Evolutionary conservation across 2,888 invertebrate species (phyloP).

Genomic region (Luffia ferchaultella): DNA sequence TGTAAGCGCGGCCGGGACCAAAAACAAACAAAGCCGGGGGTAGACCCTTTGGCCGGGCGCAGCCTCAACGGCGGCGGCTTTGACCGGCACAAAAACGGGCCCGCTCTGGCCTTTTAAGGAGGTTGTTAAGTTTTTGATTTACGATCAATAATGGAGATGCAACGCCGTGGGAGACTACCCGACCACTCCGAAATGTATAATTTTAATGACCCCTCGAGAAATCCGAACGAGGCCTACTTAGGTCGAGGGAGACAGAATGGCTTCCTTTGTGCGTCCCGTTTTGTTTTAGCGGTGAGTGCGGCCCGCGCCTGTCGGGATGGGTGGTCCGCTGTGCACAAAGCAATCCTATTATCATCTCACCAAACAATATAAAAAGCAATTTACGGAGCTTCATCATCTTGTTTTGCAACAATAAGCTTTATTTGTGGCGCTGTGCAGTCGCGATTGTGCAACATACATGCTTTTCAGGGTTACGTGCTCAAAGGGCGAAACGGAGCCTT

Average conservation of each 20-base stretch:
- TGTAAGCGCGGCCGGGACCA: conserved; percentile 56
- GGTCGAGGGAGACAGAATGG: not conserved
- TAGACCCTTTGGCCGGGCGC: conserved; percentile 39
- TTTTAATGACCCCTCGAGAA: conserved; percentile 58
- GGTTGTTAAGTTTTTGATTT: conserved; percentile 68
- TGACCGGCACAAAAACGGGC: conserved; percentile 55
- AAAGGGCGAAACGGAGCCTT: too few relatives aligned
- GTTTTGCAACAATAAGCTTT: conserved; percentile 4
- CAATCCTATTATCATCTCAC: conserved; percentile 24
- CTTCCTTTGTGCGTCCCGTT: not conserved
- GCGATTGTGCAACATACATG: conserved; percentile 2
- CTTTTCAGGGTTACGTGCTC: too few relatives aligned
- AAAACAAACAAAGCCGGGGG: conserved; percentile 59
- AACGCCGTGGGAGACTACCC: conserved; percentile 60
- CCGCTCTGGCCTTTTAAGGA: conserved; percentile 62
- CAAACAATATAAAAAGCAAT: conserved; percentile 18
- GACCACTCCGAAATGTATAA: conserved; percentile 52
- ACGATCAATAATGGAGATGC: conserved; percentile 65
- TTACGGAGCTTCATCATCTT: conserved; percentile 6
- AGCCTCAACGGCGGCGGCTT: conserved; percentile 50
- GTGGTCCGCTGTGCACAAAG: conserved; percentile 31
- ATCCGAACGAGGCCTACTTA: conserved; percentile 40
- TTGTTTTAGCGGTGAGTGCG: conserved; percentile 4
- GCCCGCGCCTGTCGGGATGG: conserved; percentile 21
- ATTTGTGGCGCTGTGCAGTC: conserved; percentile 4